These are phyloP conservation scores for Drosophila antonietae DNA, from an alignment of 2,888 invertebrate species.

Conservation along the genomic window DNA sequence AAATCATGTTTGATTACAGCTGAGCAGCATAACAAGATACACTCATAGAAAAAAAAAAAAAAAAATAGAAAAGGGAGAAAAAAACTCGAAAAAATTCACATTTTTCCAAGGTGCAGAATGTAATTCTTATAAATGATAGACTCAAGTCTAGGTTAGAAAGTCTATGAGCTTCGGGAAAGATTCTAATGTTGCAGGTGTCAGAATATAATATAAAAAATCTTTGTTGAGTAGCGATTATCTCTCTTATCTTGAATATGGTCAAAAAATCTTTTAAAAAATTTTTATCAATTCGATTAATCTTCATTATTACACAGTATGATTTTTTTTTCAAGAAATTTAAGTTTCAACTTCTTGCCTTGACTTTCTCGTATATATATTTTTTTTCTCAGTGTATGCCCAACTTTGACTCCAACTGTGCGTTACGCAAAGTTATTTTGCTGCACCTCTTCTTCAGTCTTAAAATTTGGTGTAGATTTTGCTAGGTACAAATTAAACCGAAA, in stretches of 20 bases:
- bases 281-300: background rate
- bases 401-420: background rate
- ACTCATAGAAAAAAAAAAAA: background rate
- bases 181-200: background rate
- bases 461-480: conserved; percentile 45
- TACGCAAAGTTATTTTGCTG: conserved; percentile 22
- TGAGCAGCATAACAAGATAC: conserved; percentile 70
- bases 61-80: background rate
- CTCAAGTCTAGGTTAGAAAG: background rate
- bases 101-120: background rate
- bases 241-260: background rate
- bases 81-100: background rate
- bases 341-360: too few relatives aligned
- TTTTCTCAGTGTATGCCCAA: background rate
- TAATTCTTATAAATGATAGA: background rate
- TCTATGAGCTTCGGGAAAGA: background rate
- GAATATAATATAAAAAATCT: background rate
- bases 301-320: too few relatives aligned
- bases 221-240: background rate
- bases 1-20: conserved; percentile 79
- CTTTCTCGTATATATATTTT: background rate
- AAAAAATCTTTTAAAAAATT: background rate
- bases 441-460: conserved; percentile 52
- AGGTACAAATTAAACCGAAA: conserved; percentile 69
- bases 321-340: background rate